A percentile compares a stretch with the other conserved stretches of the same genome.
Conservation (phyloP, 35 echinoderm and acorn worm genomes). For the Diadema setosum region DNA sequence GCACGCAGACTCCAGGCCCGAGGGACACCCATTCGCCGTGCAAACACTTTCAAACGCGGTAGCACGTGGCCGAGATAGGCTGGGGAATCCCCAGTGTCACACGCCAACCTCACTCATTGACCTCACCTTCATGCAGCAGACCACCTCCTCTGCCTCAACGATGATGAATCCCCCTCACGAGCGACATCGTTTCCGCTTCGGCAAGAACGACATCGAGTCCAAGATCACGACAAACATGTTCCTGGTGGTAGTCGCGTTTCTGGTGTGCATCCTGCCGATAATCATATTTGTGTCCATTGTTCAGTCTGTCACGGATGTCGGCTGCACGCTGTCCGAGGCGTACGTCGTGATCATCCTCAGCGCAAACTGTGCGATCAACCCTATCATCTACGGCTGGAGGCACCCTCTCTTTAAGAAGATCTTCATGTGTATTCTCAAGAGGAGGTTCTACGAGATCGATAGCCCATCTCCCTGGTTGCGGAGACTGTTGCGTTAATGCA, state of each 20-base stretch:
- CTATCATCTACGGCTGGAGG: not conserved
- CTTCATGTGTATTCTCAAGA: not conserved
- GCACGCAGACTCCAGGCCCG: no score
- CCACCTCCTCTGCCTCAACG: no score
- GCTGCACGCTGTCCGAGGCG: not conserved
- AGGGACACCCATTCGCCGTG: no score
- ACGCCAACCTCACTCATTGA: no score
- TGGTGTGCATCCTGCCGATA: not conserved
- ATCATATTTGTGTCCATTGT: not conserved
- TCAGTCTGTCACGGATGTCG: not conserved
- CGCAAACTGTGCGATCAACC: not conserved
- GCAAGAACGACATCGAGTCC: not conserved
- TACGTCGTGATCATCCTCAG: not conserved
- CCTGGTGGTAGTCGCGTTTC: not conserved
- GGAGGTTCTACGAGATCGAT: not conserved
- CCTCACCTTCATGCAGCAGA: no score
- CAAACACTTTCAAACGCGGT: no score
- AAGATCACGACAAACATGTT: conserved; percentile 5
- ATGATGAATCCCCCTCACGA: no score
- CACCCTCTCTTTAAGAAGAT: not conserved
- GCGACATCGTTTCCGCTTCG: not conserved
- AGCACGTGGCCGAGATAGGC: no score
- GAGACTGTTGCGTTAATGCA: not conserved
- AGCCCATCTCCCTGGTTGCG: not conserved
- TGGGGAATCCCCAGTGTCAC: no score